Conservation (phyloP, 1,140 invertebrate genomes). For the Drosophila suzukii region DNA sequence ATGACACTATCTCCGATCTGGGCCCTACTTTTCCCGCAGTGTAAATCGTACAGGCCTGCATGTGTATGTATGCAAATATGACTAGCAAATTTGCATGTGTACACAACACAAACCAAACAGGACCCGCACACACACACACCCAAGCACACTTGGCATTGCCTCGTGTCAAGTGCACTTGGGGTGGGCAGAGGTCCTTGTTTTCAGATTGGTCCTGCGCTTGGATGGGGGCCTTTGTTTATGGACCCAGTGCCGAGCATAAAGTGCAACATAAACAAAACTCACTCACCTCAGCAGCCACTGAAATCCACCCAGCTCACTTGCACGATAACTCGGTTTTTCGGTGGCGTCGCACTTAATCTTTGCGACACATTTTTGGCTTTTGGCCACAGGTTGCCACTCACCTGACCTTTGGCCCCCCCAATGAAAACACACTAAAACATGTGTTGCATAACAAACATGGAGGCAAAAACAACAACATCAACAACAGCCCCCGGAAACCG, state of each 20-base stretch:
- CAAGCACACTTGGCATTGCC: constrained; percentile 4
- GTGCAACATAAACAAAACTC: constrained; percentile 77
- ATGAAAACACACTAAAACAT: constrained; percentile 42
- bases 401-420: constrained; percentile 49
- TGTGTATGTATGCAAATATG: constrained; percentile 63
- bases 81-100: constrained; percentile 66
- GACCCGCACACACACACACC: background rate
- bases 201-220: constrained; percentile 2
- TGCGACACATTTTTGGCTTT: constrained; percentile 56
- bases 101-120: constrained; percentile 40
- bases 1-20: background rate
- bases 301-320: constrained; percentile 15
- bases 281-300: constrained; percentile 9
- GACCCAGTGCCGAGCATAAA: constrained; percentile 47
- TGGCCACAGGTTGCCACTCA: constrained; percentile 62
- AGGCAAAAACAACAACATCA: background rate
- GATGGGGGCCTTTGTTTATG: constrained; percentile 60
- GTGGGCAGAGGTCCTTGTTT: constrained; percentile 36
- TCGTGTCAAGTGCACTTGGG: constrained; percentile 64
- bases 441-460: constrained; percentile 39
- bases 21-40: background rate
- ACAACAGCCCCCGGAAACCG: constrained; percentile 16
- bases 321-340: constrained; percentile 21
- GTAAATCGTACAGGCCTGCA: constrained; percentile 4
- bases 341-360: constrained; percentile 66